Evolutionary conservation across 2,113 vertebrate genomes (phyloP).

Genomic region (Taurulus bubalis): DNA sequence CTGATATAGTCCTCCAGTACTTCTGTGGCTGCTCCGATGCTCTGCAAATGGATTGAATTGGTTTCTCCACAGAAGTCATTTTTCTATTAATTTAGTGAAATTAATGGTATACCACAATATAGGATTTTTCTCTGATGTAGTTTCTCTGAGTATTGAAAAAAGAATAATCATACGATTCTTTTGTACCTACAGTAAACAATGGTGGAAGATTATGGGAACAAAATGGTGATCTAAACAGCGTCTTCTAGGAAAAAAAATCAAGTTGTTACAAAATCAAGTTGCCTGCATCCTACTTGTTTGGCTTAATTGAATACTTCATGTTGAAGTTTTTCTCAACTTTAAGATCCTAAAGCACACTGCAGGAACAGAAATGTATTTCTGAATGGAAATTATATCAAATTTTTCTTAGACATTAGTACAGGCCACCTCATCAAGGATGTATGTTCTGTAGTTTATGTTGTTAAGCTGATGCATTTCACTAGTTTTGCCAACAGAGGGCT

Average conservation of each 20-base stretch:
- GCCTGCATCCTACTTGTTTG: background rate
- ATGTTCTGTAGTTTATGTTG: background rate
- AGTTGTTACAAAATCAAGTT: background rate
- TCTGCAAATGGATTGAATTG: constrained; percentile 19
- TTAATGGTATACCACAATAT: background rate
- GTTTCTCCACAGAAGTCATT: background rate
- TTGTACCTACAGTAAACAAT: background rate
- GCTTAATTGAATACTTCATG: background rate
- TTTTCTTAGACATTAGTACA: background rate
- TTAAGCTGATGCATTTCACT: constrained; percentile 11
- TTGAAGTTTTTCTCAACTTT: background rate
- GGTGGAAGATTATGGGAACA: background rate
- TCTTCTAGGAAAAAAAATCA: background rate
- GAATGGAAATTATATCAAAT: background rate
- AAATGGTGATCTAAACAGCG: no score
- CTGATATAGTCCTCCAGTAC: constrained; percentile 21
- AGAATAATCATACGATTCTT: background rate
- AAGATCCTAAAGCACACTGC: background rate
- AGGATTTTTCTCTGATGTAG: background rate
- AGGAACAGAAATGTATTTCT: background rate
- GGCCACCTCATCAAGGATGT: background rate
- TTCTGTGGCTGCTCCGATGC: background rate
- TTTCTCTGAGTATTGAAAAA: background rate
- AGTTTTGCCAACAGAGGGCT: constrained; percentile 78
- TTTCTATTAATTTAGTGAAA: background rate